Evolutionary conservation across 2,113 vertebrate species (phyloP).

Genomic region (Mola mola): DNA sequence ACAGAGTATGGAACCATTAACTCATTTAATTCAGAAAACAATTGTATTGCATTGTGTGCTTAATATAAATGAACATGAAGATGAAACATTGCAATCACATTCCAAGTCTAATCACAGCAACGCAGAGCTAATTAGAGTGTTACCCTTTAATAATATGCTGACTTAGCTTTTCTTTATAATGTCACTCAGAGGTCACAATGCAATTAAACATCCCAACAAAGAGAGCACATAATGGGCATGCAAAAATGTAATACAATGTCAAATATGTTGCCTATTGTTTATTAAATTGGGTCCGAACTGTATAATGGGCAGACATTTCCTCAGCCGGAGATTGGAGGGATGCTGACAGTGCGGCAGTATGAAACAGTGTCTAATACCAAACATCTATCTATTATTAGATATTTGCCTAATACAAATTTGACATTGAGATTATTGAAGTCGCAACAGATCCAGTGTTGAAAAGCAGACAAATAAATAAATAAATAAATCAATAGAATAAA

Average conservation of each 20-base stretch:
- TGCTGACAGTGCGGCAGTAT: conserved; percentile 51
- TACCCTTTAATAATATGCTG: conserved; percentile 50
- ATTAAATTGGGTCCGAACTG: conserved; percentile 31
- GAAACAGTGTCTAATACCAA: conserved; percentile 43
- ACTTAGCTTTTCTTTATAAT: conserved; percentile 50
- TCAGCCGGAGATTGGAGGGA: conserved; percentile 43
- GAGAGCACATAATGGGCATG: conserved; percentile 23
- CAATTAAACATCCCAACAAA: conserved; percentile 31
- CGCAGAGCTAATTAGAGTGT: conserved; percentile 16
- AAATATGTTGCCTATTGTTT: conserved; percentile 31
- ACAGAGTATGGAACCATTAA: conserved; percentile 7
- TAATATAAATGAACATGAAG: conserved; percentile 31
- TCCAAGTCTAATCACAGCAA: conserved; percentile 36
- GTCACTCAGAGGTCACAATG: conserved; percentile 56
- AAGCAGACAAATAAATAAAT: conserved; percentile 41
- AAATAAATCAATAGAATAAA: conserved; percentile 19
- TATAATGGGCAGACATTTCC: conserved; percentile 41
- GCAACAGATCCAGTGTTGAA: conserved; percentile 60
- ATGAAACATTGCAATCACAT: conserved; percentile 38
- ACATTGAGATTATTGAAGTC: conserved; percentile 71
- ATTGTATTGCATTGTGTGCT: conserved; percentile 16
- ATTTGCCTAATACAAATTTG: conserved; percentile 63
- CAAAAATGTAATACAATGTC: conserved; percentile 29
- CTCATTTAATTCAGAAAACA: conserved; percentile 29
- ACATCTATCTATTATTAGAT: conserved; percentile 70